These are phyloP conservation scores for Drosophila borborema DNA, from an alignment of 2,888 invertebrate genomes.

Conservation along the genomic window DNA sequence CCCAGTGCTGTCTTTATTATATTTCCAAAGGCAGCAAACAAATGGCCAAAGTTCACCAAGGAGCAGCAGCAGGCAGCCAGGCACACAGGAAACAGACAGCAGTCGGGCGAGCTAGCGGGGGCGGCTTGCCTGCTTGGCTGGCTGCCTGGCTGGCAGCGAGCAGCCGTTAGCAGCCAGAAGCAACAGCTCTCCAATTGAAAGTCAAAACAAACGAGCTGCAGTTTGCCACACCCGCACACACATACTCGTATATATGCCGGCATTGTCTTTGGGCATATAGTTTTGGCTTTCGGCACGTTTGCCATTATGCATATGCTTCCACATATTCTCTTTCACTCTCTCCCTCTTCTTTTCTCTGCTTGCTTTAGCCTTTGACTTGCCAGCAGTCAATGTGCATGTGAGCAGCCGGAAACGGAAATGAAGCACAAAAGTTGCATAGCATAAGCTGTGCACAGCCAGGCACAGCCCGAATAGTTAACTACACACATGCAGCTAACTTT, in stretches of 20 bases:
- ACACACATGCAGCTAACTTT: constrained; percentile 36
- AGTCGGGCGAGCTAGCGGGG: neutral
- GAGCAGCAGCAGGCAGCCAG: constrained; percentile 32
- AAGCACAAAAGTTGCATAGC: constrained; percentile 75
- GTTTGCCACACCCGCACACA: constrained; percentile 30
- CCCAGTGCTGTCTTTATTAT: constrained; percentile 63
- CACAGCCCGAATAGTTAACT: constrained; percentile 68
- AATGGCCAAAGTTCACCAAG: constrained; percentile 50
- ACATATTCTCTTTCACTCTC: constrained; percentile 28
- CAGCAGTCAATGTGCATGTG: constrained; percentile 31
- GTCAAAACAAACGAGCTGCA: constrained; percentile 74
- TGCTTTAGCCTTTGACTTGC: constrained; percentile 46
- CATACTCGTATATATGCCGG: constrained; percentile 6
- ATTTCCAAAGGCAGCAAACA: constrained; percentile 54
- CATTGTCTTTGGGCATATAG: constrained; percentile 70
- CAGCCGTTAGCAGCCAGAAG: constrained; percentile 46
- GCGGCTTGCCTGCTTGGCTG: constrained; percentile 1
- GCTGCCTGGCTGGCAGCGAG: constrained; percentile 12
- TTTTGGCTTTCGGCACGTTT: constrained; percentile 76
- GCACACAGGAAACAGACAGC: constrained; percentile 21
- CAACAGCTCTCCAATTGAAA: constrained; percentile 74
- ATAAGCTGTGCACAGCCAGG: constrained; percentile 52
- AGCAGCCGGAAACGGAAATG: constrained; percentile 75
- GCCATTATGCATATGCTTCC: constrained; percentile 72
- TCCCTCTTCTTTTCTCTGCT: constrained; percentile 12